These are phyloP conservation scores for Artemia sinica DNA, from an alignment of 2,888 invertebrate genomes.

Conservation along the genomic window DNA sequence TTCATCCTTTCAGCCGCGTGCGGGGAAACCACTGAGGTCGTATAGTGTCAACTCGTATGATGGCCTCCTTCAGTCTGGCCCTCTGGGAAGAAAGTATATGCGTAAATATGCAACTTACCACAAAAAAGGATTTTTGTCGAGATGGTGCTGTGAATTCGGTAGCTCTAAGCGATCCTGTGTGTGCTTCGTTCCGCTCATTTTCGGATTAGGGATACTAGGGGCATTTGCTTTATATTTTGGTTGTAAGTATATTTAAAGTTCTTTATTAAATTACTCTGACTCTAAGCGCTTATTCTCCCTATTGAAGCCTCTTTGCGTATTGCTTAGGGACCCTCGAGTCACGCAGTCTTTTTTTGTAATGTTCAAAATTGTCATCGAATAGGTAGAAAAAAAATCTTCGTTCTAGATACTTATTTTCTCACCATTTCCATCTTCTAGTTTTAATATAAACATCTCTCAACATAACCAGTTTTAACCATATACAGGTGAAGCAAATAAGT, in stretches of 20 bases:
- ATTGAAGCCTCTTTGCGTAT: no score
- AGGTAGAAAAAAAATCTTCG: no score
- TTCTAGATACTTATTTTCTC: no score
- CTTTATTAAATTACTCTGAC: no score
- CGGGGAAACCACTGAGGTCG: not conserved
- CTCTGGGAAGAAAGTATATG: not conserved
- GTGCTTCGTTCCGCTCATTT: not conserved
- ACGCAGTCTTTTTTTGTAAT: no score
- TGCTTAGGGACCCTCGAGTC: no score
- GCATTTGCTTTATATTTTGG: not conserved
- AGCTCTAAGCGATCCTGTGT: slow-evolving; percentile 1
- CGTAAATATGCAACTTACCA: not conserved
- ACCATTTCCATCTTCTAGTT: no score
- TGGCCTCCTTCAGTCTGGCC: not conserved
- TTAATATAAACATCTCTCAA: no score
- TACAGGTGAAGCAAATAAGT: no score
- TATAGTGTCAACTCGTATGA: slow-evolving; percentile 3
- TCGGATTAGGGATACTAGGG: not conserved
- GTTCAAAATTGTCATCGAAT: no score
- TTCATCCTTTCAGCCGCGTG: not conserved
- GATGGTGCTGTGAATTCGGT: not conserved
- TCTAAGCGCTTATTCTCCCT: no score
- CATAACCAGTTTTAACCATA: no score
- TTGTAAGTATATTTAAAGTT: not conserved
- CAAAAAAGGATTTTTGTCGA: not conserved